Evolutionary conservation across 2,888 invertebrate species (phyloP).

Genomic region (Netelia fuscicornis): DNA sequence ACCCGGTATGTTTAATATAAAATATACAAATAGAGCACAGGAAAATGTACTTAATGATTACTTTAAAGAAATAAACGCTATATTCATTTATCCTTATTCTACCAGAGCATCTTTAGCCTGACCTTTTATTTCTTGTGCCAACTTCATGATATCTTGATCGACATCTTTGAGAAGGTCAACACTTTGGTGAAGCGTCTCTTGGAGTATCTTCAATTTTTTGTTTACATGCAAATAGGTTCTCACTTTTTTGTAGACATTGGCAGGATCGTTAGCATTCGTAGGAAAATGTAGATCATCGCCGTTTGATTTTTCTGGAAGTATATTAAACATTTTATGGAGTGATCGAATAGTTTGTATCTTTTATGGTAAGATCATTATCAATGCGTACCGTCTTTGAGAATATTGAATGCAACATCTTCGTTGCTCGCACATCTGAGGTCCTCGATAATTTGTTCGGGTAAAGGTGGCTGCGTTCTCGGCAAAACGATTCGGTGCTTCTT

Average conservation of each 20-base stretch:
- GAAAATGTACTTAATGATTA: constrained; percentile 54
- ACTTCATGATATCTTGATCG: constrained; percentile 79
- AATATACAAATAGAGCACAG: constrained; percentile 16
- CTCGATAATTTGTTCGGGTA: constrained; percentile 79
- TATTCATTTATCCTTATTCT: constrained; percentile 61
- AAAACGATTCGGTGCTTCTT: constrained; percentile 79
- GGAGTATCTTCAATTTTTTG: constrained; percentile 79
- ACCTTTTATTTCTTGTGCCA: constrained; percentile 82
- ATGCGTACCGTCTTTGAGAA: constrained; percentile 73
- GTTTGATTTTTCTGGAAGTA: constrained; percentile 84
- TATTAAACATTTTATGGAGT: constrained; percentile 31
- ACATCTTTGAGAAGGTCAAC: constrained; percentile 77
- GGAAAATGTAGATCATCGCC: constrained; percentile 72
- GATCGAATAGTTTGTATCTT: background rate
- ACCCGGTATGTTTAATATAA: constrained; percentile 37
- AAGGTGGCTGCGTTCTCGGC: constrained; percentile 79
- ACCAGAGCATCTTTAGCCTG: constrained; percentile 83
- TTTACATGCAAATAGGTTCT: constrained; percentile 81
- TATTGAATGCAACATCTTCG: constrained; percentile 79
- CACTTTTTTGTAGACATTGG: constrained; percentile 79
- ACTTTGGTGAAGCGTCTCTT: constrained; percentile 76
- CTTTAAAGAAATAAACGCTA: constrained; percentile 50
- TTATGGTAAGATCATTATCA: background rate
- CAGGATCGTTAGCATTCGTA: constrained; percentile 71
- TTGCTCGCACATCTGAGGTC: constrained; percentile 77